Conservation (phyloP, 2,113 vertebrate genomes). For the Lagopus muta region DNA sequence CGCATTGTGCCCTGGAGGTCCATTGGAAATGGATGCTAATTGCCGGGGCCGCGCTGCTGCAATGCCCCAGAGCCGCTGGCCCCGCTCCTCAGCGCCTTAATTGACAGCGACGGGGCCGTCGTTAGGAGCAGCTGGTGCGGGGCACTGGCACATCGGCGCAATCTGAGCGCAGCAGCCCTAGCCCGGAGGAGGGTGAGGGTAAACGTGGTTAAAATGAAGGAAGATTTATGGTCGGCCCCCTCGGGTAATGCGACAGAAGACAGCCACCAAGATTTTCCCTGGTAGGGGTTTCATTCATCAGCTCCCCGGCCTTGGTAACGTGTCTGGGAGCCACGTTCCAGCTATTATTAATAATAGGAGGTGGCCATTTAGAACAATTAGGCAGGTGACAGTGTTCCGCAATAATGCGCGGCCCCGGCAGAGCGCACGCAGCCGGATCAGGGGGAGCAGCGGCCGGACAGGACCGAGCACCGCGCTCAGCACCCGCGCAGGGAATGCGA, state of each 20-base stretch:
- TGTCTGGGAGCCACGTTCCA: constrained; percentile 80
- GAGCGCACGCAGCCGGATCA: not conserved
- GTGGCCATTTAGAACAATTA: constrained; percentile 84
- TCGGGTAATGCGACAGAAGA: constrained; percentile 88
- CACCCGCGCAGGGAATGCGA: not conserved
- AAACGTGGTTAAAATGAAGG: constrained; percentile 95
- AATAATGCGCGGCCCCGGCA: constrained; percentile 47
- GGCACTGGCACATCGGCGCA: constrained; percentile 94
- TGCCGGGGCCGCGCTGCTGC: constrained; percentile 93
- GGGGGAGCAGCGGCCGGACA: not conserved
- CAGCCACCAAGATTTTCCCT: constrained; percentile 92
- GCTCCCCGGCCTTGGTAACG: constrained; percentile 72
- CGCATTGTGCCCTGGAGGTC: constrained; percentile 92
- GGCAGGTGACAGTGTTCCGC: constrained; percentile 90
- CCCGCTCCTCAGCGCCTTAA: constrained; percentile 98
- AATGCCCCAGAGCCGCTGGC: constrained; percentile 89
- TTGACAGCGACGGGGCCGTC: constrained; percentile 99
- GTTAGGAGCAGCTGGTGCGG: constrained; percentile 99
- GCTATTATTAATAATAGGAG: constrained; percentile 88
- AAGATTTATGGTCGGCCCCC: constrained; percentile 97
- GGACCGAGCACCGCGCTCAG: too few relatives aligned
- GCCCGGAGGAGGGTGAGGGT: constrained; percentile 85
- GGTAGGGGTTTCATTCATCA: constrained; percentile 84
- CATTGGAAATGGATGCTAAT: constrained; percentile 97
- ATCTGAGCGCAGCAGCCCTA: constrained; percentile 94